These are phyloP conservation scores for Brachionus rubens DNA, from an alignment of 1,140 invertebrate species.

Conservation along the genomic window DNA sequence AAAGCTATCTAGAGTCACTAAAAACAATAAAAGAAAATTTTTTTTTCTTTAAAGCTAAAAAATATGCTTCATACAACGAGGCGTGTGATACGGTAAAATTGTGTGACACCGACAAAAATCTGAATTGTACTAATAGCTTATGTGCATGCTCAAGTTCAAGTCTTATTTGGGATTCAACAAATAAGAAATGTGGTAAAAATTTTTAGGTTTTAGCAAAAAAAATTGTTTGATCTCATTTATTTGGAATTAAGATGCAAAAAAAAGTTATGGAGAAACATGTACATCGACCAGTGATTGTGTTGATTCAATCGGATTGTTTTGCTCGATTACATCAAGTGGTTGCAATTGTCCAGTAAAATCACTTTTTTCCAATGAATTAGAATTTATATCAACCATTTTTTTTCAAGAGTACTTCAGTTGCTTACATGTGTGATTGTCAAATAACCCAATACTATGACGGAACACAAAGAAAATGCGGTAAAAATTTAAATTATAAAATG, in stretches of 20 bases:
- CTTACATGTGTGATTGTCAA: conserved; percentile 5
- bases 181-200: not conserved
- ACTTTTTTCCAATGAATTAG: too few species aligned
- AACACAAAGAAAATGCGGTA: conserved; percentile 1
- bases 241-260: not conserved
- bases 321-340: not conserved
- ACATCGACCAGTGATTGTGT: not conserved
- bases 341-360: conserved; percentile 30
- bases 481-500: not conserved
- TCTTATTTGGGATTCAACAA: not conserved
- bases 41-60: not conserved
- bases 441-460: conserved; percentile 11
- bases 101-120: conserved; percentile 20
- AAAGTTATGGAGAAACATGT: not conserved
- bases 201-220: not conserved
- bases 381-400: not conserved
- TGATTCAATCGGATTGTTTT: not conserved
- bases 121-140: not conserved
- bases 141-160: not conserved
- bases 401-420: not conserved
- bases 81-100: not conserved
- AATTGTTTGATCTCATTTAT: not conserved
- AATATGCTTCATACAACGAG: conserved; percentile 10
- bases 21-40: not conserved
- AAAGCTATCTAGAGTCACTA: not conserved